Evolutionary conservation across 1,140 invertebrate genomes (phyloP).

Genomic region (Lordiphosa collinella): DNA sequence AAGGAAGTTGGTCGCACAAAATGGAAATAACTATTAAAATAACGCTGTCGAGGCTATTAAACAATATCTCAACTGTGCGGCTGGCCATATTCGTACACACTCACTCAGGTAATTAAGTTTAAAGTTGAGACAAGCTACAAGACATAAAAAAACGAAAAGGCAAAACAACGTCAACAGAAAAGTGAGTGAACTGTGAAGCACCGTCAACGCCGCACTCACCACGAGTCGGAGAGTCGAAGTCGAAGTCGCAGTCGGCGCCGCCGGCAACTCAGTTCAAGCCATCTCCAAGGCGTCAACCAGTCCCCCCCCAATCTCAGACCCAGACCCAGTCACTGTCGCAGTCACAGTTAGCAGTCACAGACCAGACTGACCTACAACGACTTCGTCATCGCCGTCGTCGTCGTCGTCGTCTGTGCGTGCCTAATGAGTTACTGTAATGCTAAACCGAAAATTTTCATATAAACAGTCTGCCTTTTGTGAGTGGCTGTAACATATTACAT

Average conservation of each 20-base stretch:
- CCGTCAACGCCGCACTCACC: background rate
- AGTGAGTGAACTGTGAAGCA: conserved; percentile 46
- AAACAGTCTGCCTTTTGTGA: conserved; percentile 43
- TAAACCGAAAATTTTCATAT: conserved; percentile 53
- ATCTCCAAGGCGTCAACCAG: conserved; percentile 1
- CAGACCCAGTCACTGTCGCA: conserved; percentile 26
- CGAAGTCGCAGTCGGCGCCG: conserved; percentile 4
- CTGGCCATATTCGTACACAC: conserved; percentile 24
- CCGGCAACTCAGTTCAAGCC: conserved; percentile 8
- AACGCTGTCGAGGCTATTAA: conserved; percentile 35
- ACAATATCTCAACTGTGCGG: conserved; percentile 28
- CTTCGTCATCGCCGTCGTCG: conserved; percentile 25
- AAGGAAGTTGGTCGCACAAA: conserved; percentile 46
- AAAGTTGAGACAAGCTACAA: conserved; percentile 32
- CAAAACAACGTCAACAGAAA: conserved; percentile 11
- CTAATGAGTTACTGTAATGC: conserved; percentile 73
- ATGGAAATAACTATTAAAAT: conserved; percentile 31
- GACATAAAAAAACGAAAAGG: conserved; percentile 17
- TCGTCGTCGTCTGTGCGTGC: conserved; percentile 62
- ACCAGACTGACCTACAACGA: conserved; percentile 63
- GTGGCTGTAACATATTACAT: conserved; percentile 58
- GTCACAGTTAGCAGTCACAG: conserved; percentile 13
- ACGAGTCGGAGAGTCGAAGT: conserved; percentile 3
- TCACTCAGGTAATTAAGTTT: conserved; percentile 65
- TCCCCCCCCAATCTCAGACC: background rate